phyloP scores from a whole-genome alignment of 2,888 invertebrate species.

The Oligia latruncula region DNA sequence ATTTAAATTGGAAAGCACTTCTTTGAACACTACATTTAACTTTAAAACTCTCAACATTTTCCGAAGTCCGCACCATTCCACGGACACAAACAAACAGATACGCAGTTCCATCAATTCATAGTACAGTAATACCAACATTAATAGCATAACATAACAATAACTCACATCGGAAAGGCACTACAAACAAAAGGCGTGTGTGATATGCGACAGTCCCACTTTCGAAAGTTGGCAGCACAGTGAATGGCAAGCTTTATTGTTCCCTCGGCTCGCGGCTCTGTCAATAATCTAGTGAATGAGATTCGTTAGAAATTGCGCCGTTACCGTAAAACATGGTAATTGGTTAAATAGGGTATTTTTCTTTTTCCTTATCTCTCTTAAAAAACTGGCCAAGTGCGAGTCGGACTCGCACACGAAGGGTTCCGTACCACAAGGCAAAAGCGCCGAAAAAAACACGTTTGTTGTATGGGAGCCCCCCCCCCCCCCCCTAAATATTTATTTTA shows the following conservation, averaged over 20 bases:
- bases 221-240: conserved; percentile 61
- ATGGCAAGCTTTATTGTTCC: conserved; percentile 65
- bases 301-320: conserved; percentile 50
- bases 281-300: conserved; percentile 60
- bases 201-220: conserved; percentile 58
- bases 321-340: conserved; percentile 45
- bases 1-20: neutral
- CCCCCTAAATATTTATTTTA: no score
- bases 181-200: conserved; percentile 64
- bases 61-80: conserved; percentile 13
- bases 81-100: conserved; percentile 23
- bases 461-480: no score
- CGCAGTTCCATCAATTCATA: conserved; percentile 40
- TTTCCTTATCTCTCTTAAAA: neutral
- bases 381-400: no score
- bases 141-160: conserved; percentile 64
- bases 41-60: conserved; percentile 13
- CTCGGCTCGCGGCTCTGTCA: conserved; percentile 51
- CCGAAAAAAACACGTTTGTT: no score
- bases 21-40: neutral
- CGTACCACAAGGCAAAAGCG: no score
- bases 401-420: no score
- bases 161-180: conserved; percentile 52
- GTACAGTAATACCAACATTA: conserved; percentile 58
- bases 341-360: conserved; percentile 5